Base-by-base conservation (phyloP, 1,140 invertebrate species). In the Conus betulinus region DNA sequence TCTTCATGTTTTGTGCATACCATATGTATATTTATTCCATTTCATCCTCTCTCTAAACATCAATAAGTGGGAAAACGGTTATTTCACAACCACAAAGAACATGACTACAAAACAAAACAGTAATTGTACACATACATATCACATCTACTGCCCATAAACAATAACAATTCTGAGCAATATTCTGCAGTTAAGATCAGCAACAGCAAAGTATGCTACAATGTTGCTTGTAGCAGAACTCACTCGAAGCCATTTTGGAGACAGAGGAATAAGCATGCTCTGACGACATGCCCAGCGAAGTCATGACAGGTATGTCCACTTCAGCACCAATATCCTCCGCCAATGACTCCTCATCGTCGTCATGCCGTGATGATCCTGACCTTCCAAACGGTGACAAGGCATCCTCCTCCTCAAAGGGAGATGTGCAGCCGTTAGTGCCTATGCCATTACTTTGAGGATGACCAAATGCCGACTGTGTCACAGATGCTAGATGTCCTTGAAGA, bases 401-500 rank as follows among this genome's bases (percentile, higher is more conserved):
- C 7, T 71, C 20, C 3, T 25, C 39, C 3, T 87, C 85, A 0
- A 17, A 27, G 52, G 85, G 85, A 23, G 85, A 87, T 0, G 51
- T 51, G 53, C 85, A 25, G 53, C 74, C 85, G 51, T 87, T 87
- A n/a, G 85, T 57, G n/a, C 55, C 13, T 15, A 63, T 39, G 25
- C 55, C 85, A 57, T 27, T 57, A 6, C 10, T 57, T 27, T n/a
- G 27, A 3, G 79, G 17, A 52, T 84, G 86, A 20, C 88, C 91
- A 90, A 95, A 95, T 57, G 95, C 95, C 91, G 92, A 94, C 85
- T 94, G 94, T n/a, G 94, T 94, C 13, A 95, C 96, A 89, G 96
- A 96, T 87, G 96, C 96, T 60, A 97, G 95, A 91, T 96, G 96
- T 79, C 96, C 95, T 93, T 97, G 96, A 53, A 97, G 93, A 92